A percentile compares a stretch with the other conserved stretches of the same genome.
Conservation (phyloP, 2,113 vertebrate species). For the Atrichornis clamosus region DNA sequence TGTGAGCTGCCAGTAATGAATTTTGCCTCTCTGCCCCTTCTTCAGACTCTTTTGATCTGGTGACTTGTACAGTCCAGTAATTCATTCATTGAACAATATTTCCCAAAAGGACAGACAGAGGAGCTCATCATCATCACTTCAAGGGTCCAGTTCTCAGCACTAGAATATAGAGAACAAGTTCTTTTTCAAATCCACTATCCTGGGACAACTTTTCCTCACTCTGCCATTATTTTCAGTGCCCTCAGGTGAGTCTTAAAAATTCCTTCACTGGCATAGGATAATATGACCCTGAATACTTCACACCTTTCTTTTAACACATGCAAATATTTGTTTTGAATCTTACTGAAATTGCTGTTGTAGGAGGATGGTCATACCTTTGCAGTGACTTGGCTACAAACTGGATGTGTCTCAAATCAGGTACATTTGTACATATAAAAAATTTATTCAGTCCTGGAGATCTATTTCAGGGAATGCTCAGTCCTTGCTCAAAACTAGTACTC, state of each 20-base stretch:
- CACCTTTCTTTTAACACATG: neutral
- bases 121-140: neutral
- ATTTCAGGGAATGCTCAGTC: neutral
- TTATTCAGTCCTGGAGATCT: neutral
- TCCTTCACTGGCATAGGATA: neutral
- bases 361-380: neutral
- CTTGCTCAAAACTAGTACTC: neutral
- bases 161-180: neutral
- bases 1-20: neutral
- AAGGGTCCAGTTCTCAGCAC: neutral
- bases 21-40: neutral
- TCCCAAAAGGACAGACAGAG: neutral
- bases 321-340: neutral
- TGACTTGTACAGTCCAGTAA: neutral
- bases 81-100: neutral
- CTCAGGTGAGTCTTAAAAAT: neutral
- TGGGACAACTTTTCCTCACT: neutral
- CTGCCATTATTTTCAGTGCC: neutral
- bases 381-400: neutral
- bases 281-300: neutral
- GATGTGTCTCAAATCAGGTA: neutral
- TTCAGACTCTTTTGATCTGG: neutral
- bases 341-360: neutral
- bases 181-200: neutral
- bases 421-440: neutral